Base-by-base conservation (phyloP, 2,888 invertebrate genomes). In the Penaeus monodon region DNA sequence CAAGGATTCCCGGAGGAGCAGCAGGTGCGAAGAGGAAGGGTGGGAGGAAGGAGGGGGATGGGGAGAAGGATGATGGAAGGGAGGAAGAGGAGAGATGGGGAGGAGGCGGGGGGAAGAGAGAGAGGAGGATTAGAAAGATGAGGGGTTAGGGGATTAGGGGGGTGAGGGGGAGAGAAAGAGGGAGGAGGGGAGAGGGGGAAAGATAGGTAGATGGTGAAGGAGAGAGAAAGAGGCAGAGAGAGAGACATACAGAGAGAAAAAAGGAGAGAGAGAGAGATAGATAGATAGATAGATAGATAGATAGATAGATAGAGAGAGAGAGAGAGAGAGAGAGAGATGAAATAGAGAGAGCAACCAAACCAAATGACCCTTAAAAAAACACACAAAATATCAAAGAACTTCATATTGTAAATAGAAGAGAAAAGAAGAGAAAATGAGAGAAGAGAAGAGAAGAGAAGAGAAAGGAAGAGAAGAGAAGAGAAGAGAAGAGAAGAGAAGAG, bases 21-120 rank as follows among this genome's bases (percentile, higher is more conserved):
- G 49, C 49, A 49, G 49, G 49, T 49, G 49, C 4, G 6, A 7
- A 7, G 0, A 7, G 2, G 49, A 49, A 49, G 49, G 1, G 49
- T 0, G 6, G 7, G 49, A 7, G 6, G 49, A 7, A 1, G 1
- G 12, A 7, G 7, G 7, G 49, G 8, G 7, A 7, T 2, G 1
- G 49, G 49, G 7, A 4, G 49, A 12, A 1, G 49, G 7, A 7
- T 1, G 49, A 7, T 2, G 7, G 49, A 12, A 4, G 49, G 49
- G 6, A 12, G 49, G 49, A 6, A 12, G 49, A 7, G 7, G 6
- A 7, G 7, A 6, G 49, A 6, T 4, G 7, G 68, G 68, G 29
- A 8, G 2, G 17, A 10, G 68, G 29, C 1, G 8, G 8, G 68
- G 17, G 2, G 68, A 68, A 17, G 7, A 17, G 10, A 17, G 7